phyloP scores from a whole-genome alignment of 2,797 vertebrate species.

The Halcyon badia region DNA sequence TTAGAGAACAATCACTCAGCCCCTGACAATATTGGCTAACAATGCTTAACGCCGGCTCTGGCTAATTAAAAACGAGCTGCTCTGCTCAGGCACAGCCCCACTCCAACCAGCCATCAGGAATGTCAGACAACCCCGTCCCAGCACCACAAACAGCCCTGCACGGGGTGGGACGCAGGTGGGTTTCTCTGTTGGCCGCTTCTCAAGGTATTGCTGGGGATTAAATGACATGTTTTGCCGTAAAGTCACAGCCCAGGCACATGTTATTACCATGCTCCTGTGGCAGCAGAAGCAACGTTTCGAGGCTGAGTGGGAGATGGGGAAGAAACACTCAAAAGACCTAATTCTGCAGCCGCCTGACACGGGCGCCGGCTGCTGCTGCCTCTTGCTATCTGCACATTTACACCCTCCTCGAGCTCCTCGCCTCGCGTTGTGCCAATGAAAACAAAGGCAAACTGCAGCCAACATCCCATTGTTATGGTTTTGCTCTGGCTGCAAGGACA shows the following conservation, averaged over 20 bases:
- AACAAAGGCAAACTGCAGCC: background rate
- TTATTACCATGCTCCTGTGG: background rate
- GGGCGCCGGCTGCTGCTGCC: background rate
- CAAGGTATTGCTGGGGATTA: background rate
- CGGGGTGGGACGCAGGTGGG: rapidly evolving
- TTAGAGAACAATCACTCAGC: background rate
- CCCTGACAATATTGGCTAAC: background rate
- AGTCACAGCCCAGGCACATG: background rate
- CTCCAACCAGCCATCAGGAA: background rate
- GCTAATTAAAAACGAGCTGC: background rate
- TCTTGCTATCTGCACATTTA: background rate
- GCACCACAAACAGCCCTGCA: background rate
- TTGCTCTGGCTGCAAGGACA: background rate
- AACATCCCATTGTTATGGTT: background rate
- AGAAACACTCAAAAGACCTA: background rate
- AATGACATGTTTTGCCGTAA: background rate
- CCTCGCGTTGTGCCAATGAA: background rate
- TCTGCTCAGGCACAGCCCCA: background rate
- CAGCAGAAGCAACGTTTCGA: background rate
- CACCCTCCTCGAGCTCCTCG: background rate
- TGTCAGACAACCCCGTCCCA: background rate
- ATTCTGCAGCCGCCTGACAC: background rate
- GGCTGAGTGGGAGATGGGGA: background rate
- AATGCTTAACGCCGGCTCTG: background rate
- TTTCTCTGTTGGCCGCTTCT: background rate